Evolutionary conservation across 2,888 invertebrate species (phyloP).

Genomic region (Temnothorax ravouxi): DNA sequence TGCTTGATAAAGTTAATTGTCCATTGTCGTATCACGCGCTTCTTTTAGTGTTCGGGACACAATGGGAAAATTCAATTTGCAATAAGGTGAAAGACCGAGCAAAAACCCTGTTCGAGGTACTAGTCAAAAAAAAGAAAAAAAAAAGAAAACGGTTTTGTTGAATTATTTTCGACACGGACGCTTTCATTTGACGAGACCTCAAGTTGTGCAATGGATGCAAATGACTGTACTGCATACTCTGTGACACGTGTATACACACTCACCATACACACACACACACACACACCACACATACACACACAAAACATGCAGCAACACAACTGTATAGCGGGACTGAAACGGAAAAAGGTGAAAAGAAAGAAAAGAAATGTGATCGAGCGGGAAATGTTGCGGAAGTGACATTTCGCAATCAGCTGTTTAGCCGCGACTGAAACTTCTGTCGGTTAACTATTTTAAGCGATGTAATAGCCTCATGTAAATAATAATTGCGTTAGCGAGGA

Average conservation of each 20-base stretch:
- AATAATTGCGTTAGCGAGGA: constrained; percentile 32
- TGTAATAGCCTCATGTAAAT: constrained; percentile 50
- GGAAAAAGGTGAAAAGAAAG: background rate
- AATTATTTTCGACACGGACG: constrained; percentile 18
- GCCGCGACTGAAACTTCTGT: constrained; percentile 34
- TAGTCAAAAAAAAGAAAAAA: background rate
- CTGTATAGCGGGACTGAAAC: constrained; percentile 22
- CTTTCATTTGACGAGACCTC: constrained; percentile 39
- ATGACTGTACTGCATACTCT: constrained; percentile 59
- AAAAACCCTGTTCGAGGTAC: background rate
- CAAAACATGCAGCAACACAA: constrained; percentile 22
- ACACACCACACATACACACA: background rate
- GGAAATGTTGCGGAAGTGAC: constrained; percentile 7
- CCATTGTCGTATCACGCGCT: background rate
- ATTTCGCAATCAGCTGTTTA: constrained; percentile 39
- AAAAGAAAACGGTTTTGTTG: constrained; percentile 1
- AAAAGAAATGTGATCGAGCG: constrained; percentile 7
- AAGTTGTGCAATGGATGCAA: constrained; percentile 68
- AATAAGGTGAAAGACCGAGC: background rate
- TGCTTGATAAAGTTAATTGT: constrained; percentile 6
- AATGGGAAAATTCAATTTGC: constrained; percentile 24
- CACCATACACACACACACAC: background rate
- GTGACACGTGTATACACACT: constrained; percentile 45
- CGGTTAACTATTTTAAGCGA: constrained; percentile 48
- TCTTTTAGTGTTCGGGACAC: background rate